Evolutionary conservation across 2,113 vertebrate species (phyloP), one percentile per base, ranked within the genome.

Genomic region (Rhinoderma darwinii): DNA sequence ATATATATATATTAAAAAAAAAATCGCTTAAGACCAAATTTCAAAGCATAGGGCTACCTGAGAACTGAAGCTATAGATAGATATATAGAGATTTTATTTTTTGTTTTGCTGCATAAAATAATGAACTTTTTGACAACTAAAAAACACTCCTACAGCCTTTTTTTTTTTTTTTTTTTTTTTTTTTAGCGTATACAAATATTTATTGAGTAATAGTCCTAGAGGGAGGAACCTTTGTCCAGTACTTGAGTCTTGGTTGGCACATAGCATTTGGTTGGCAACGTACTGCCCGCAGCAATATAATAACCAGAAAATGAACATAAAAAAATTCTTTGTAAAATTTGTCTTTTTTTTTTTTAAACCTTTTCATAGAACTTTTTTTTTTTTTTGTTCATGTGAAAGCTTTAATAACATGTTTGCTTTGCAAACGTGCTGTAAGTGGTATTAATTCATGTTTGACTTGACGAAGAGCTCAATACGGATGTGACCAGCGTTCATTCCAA

Each of bases 341-440:
- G 25, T 54, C 54, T 30, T 43, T 70, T 70, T 9, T 12, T 35
- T 35, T 90, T 90, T 91, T n/a, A n/a, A n/a, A n/a, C n/a, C n/a
- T n/a, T n/a, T n/a, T n/a, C n/a, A 88, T 90, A 91, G 91, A 91
- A 89, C 86, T 90, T 82, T 41, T 76, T 76, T 77, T 50, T 77
- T 18, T 50, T 30, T 50, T 30, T 51, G 11, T 72, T 93, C 88
- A 89, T 88, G 59, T 92, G 89, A 93, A 92, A 93, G 94, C 93
- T 94, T 94, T 93, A 91, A 90, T 92, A 90, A 89, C 91, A 87
- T 88, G 91, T 89, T 90, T 90, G 89, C 88, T 91, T 91, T 93
- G 92, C 91, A 92, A 91, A 92, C 90, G 86, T 93, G 91, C 90
- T 90, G 88, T 93, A 91, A 90, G 91, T 91, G 91, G 92, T 93